A percentile compares a stretch with the other conserved stretches of the same genome.
Conservation (phyloP, 2,888 invertebrate species). For the Perithous albicinctus region DNA sequence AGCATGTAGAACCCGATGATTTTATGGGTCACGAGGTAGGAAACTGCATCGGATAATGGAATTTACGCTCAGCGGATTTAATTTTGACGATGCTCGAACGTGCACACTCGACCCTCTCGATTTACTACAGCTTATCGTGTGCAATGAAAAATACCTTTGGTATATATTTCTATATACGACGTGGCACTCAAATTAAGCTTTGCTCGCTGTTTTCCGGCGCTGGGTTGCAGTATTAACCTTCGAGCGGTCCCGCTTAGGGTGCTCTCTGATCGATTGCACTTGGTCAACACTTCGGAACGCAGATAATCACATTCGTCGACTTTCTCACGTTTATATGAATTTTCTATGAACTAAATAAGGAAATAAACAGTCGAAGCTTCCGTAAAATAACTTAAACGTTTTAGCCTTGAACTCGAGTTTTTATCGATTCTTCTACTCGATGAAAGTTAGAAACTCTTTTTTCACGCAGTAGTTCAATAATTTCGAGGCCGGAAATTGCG, state of each 20-base stretch:
- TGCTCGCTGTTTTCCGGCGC: slow-evolving; percentile 28
- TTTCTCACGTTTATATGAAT: slow-evolving; percentile 54
- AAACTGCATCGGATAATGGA: slow-evolving; percentile 17
- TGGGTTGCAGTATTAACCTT: slow-evolving; percentile 33
- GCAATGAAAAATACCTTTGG: slow-evolving; percentile 1
- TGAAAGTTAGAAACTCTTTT: not conserved
- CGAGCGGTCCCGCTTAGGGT: slow-evolving; percentile 17
- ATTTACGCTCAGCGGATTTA: slow-evolving; percentile 7
- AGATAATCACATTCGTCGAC: slow-evolving; percentile 17
- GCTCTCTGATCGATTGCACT: slow-evolving; percentile 57
- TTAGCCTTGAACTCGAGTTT: not conserved
- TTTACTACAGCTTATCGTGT: not conserved
- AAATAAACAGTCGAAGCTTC: not conserved
- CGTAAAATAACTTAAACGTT: not conserved
- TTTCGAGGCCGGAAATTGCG: not conserved
- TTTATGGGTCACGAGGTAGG: not conserved
- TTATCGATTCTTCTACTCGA: not conserved
- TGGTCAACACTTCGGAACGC: slow-evolving; percentile 9
- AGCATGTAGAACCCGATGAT: too few species aligned
- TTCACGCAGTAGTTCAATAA: not conserved
- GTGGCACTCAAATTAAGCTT: slow-evolving; percentile 18
- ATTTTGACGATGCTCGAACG: not conserved
- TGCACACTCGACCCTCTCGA: not conserved
- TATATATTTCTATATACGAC: not conserved
- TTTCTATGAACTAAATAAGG: not conserved